Evolutionary conservation across 1,140 invertebrate genomes (phyloP).

Genomic region (Caenorhabditis latens): DNA sequence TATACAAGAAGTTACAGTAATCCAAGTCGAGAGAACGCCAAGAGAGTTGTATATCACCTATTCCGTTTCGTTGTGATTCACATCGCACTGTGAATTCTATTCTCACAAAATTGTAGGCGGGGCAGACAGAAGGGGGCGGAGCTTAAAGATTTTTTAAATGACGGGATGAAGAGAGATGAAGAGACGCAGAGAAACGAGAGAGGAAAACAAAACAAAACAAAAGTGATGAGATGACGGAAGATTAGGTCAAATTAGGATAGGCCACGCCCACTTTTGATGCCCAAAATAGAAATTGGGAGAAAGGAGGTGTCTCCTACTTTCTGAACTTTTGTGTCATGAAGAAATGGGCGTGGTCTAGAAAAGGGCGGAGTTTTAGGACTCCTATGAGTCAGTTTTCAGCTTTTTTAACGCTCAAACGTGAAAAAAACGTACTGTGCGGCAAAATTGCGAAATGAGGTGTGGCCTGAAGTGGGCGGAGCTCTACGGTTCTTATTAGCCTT

Average conservation of each 20-base stretch:
- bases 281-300: too few relatives aligned
- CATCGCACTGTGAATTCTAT: conserved; percentile 4
- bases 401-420: too few relatives aligned
- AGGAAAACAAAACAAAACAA: not conserved
- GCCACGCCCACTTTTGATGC: too few relatives aligned
- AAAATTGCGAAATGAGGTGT: not conserved
- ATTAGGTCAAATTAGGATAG: too few relatives aligned
- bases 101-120: not conserved
- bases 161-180: not conserved
- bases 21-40: too few relatives aligned
- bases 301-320: too few relatives aligned
- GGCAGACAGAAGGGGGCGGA: not conserved
- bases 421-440: not conserved
- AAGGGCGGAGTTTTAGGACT: not conserved
- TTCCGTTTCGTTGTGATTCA: not conserved
- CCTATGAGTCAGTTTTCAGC: not conserved
- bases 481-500: too few relatives aligned
- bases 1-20: not conserved
- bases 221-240: too few relatives aligned
- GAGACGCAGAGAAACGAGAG: not conserved
- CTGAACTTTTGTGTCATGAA: too few relatives aligned
- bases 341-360: not conserved
- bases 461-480: too few relatives aligned
- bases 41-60: not conserved
- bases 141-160: conserved; percentile 34